A percentile compares a stretch with the other conserved stretches of the same genome.
phyloP scores from a whole-genome alignment of 2,888 invertebrate genomes.

The Pachydiplax longipennis region DNA sequence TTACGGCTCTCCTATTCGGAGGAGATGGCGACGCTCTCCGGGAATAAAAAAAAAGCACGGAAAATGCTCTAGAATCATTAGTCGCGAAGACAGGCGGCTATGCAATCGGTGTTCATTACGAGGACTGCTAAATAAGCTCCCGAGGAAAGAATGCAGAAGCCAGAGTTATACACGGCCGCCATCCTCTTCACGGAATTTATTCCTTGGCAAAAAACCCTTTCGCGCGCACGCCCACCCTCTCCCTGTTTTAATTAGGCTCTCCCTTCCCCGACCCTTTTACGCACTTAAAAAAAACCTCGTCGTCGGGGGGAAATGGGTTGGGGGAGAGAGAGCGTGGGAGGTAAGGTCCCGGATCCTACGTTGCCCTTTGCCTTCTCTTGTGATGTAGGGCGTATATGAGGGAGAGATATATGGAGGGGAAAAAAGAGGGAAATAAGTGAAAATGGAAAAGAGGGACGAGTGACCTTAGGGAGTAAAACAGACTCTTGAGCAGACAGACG shows the following conservation, averaged over 20 bases:
- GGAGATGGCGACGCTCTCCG: neutral
- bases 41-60: neutral
- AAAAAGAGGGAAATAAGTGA: neutral
- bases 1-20: neutral
- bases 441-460: too few species aligned
- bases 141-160: slow-evolving; percentile 23
- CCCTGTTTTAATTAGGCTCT: slow-evolving; percentile 6
- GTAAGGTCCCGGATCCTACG: neutral
- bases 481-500: too few species aligned
- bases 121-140: slow-evolving; percentile 24
- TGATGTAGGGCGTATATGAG: neutral
- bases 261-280: neutral
- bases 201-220: neutral
- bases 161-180: neutral
- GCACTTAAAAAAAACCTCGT: neutral
- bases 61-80: slow-evolving; percentile 22
- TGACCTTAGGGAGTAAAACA: too few species aligned
- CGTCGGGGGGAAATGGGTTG: neutral
- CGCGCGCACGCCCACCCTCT: neutral
- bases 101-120: slow-evolving; percentile 40
- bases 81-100: slow-evolving; percentile 17
- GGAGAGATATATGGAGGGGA: neutral
- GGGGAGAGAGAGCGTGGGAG: neutral
- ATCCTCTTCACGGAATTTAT: neutral
- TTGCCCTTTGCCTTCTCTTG: neutral